Evolutionary conservation across 53 echinoderm and acorn worm genomes (phyloP).

Genomic region (Glandiceps talaboti): DNA sequence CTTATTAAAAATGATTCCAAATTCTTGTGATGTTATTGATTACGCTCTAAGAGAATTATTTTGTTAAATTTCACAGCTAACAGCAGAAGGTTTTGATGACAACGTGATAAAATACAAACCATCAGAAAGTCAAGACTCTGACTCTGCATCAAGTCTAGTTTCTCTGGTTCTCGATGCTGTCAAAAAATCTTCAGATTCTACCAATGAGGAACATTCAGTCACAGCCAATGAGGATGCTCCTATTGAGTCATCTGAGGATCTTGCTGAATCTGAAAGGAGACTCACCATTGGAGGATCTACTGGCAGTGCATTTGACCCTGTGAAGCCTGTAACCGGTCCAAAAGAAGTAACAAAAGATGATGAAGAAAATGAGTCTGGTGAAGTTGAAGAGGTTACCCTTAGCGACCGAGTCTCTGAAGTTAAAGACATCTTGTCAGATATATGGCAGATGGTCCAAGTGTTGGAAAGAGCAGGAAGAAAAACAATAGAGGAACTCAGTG

Average conservation of each 20-base stretch:
- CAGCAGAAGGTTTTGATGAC: too few species aligned
- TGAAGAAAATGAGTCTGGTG: neutral
- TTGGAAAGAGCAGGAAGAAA: constrained; percentile 17
- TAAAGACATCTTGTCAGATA: constrained; percentile 14
- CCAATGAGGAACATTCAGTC: too few species aligned
- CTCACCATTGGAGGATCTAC: constrained; percentile 36
- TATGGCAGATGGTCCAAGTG: constrained; percentile 25
- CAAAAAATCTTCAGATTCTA: neutral
- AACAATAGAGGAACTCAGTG: constrained; percentile 28
- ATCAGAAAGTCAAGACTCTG: too few species aligned
- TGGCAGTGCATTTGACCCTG: constrained; percentile 51
- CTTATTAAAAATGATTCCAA: too few species aligned
- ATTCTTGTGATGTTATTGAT: too few species aligned
- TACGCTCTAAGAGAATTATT: too few species aligned
- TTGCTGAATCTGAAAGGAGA: constrained; percentile 1
- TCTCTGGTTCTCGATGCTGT: neutral
- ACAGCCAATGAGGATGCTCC: neutral
- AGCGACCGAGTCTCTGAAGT: constrained; percentile 36
- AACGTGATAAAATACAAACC: too few species aligned
- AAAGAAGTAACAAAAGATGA: neutral
- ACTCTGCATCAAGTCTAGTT: neutral
- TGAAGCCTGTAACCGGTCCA: constrained; percentile 19
- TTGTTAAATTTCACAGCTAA: too few species aligned
- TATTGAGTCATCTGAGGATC: neutral
- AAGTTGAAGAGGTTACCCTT: constrained; percentile 11